Base-by-base conservation (phyloP, 1,140 invertebrate genomes). In the Ceratina japonica region DNA sequence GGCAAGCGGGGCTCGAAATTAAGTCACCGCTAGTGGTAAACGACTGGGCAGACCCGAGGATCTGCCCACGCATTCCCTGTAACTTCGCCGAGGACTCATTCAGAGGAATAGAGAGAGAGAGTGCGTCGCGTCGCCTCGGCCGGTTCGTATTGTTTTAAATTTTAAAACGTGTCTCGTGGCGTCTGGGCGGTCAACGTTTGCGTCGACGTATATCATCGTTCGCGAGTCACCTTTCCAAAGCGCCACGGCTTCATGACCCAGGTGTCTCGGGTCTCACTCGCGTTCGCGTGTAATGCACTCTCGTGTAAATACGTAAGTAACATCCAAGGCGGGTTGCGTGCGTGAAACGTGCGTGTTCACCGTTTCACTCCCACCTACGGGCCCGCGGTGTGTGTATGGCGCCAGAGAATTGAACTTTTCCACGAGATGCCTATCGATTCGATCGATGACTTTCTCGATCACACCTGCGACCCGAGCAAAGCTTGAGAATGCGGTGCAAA, bases 381-480 rank as follows among this genome's bases (percentile, higher is more conserved):
- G 15, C 62, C 44, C 52, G 24, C n/a, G n/a, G 22, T 68, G 31
- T 27, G 52, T 63, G 64, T 49, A 54, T 73, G 78, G 83, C 82
- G 83, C 83, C 82, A 83, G 59, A 54, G 81, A 80, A 85, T 77
- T 80, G 81, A 85, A 85, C 83, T 85, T 85, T 85, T 84, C 81
- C 81, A 70, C 79, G 77, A 81, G 78, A 71, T 70, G 73, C 78
- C 71, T 83, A 73, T 75, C 82, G 81, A 83, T 72, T 64, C 81
- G 83, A 84, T 83, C 83, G 71, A 80, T 80, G 72, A 83, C 81
- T 83, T 84, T 83, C 83, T 84, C 83, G 82, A 85, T 85, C 78
- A 80, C 81, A 85, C 82, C 78, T 84, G 83, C 82, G 77, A 56
- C 72, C 78, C 56, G 54, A 71, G 8, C 31, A n/a, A 18, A 18